Conservation (phyloP, 2,888 invertebrate species). For the Leptodirus hochenwartii region DNA sequence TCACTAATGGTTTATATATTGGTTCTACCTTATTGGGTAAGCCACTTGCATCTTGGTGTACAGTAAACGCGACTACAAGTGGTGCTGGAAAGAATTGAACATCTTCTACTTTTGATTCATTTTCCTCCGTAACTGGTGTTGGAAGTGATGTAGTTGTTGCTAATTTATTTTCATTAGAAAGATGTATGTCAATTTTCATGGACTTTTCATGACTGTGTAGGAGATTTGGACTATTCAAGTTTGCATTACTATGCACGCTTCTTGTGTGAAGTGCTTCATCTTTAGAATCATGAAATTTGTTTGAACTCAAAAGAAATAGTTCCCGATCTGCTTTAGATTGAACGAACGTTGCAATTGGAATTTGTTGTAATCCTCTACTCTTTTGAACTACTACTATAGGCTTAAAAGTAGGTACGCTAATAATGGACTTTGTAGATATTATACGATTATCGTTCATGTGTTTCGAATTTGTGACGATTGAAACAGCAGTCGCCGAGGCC, state of each 20-base stretch:
- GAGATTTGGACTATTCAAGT: slow-evolving; percentile 1
- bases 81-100: slow-evolving; percentile 71
- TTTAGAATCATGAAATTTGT: slow-evolving; percentile 12
- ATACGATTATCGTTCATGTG: slow-evolving; percentile 7
- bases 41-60: slow-evolving; percentile 64
- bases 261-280: slow-evolving; percentile 12
- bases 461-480: slow-evolving; percentile 34
- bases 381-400: slow-evolving; percentile 20
- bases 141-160: slow-evolving; percentile 40
- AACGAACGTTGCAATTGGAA: slow-evolving; percentile 15
- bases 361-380: slow-evolving; percentile 19
- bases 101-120: slow-evolving; percentile 42
- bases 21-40: slow-evolving; percentile 65
- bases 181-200: no score
- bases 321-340: no score
- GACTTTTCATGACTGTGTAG: no score
- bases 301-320: no score
- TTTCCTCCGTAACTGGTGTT: slow-evolving; percentile 47
- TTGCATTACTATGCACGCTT: slow-evolving; percentile 4
- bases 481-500: slow-evolving; percentile 37
- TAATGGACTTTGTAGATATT: slow-evolving; percentile 9
- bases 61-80: slow-evolving; percentile 67
- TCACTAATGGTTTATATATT: slow-evolving; percentile 34
- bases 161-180: slow-evolving; percentile 14
- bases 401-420: slow-evolving; percentile 12